These are phyloP conservation scores for Prosopocoilus inquinatus DNA, from an alignment of 2,888 invertebrate genomes.

Conservation along the genomic window DNA sequence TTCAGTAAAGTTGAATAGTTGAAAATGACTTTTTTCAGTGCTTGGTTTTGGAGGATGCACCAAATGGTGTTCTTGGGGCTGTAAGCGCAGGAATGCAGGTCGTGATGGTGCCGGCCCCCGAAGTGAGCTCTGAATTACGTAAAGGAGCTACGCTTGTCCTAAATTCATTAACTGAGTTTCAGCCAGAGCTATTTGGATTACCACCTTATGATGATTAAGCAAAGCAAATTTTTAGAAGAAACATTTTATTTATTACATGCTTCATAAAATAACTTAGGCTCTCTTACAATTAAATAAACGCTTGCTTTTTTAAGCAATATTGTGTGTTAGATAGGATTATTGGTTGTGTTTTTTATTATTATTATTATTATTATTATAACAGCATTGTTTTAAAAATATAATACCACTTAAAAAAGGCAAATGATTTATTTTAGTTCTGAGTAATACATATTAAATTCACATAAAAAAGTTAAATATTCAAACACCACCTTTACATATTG, in stretches of 20 bases:
- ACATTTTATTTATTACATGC: too few species aligned
- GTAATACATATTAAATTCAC: slow-evolving; percentile 27
- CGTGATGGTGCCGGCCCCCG: slow-evolving; percentile 56
- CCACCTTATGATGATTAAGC: slow-evolving; percentile 40
- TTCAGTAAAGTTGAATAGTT: not conserved
- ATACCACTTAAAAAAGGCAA: slow-evolving; percentile 8
- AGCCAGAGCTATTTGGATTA: slow-evolving; percentile 62
- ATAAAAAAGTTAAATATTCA: slow-evolving; percentile 27
- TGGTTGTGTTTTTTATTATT: too few species aligned
- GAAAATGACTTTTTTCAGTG: slow-evolving; percentile 46
- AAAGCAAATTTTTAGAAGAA: too few species aligned
- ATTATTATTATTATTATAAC: too few species aligned
- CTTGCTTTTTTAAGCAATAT: too few species aligned
- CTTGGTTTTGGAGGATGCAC: slow-evolving; percentile 66
- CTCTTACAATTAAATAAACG: too few species aligned
- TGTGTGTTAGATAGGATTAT: too few species aligned
- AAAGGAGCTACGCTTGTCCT: slow-evolving; percentile 54
- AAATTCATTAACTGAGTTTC: slow-evolving; percentile 59
- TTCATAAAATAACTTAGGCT: too few species aligned
- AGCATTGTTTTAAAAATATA: too few species aligned
- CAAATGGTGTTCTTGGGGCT: slow-evolving; percentile 62
- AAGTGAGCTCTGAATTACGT: slow-evolving; percentile 45
- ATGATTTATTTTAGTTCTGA: slow-evolving; percentile 21
- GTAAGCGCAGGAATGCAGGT: slow-evolving; percentile 62
- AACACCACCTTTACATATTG: slow-evolving; percentile 18